phyloP scores from a whole-genome alignment of 1,140 invertebrate genomes.

The Geopemphigus sp. region DNA sequence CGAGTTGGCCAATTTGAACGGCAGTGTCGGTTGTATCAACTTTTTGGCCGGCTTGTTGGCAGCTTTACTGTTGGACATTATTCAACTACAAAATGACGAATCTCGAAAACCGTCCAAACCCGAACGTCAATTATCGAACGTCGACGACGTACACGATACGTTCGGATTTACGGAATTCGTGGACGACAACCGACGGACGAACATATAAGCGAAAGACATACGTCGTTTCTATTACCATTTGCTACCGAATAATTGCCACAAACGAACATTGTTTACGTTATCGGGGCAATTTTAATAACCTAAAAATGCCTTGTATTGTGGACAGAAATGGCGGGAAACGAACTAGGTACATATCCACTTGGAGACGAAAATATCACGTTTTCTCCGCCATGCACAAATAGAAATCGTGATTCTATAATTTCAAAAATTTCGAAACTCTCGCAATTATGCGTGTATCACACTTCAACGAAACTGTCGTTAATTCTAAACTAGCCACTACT shows the following conservation, averaged over 20 bases:
- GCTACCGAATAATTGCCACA: not conserved
- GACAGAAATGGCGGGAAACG: conserved; percentile 26
- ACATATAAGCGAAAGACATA: too few relatives aligned
- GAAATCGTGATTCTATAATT: not conserved
- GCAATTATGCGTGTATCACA: too few relatives aligned
- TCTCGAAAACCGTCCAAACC: not conserved
- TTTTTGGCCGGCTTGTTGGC: conserved; percentile 14
- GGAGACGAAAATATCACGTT: not conserved
- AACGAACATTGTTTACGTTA: not conserved
- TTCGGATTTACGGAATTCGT: too few relatives aligned
- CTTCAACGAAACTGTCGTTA: too few relatives aligned
- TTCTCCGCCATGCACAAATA: not conserved
- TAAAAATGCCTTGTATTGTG: conserved; percentile 27
- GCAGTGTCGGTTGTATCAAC: conserved; percentile 12
- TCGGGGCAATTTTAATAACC: conserved; percentile 24
- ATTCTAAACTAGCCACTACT: too few relatives aligned
- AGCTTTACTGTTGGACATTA: not conserved
- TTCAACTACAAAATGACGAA: not conserved
- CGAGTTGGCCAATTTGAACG: conserved; percentile 29
- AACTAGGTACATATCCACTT: not conserved
- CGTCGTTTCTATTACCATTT: too few relatives aligned
- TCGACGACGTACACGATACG: not conserved
- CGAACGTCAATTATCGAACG: not conserved
- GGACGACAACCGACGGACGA: too few relatives aligned
- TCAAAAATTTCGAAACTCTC: not conserved